Conservation (phyloP, 2,888 invertebrate species). For the Hymenopus coronatus region DNA sequence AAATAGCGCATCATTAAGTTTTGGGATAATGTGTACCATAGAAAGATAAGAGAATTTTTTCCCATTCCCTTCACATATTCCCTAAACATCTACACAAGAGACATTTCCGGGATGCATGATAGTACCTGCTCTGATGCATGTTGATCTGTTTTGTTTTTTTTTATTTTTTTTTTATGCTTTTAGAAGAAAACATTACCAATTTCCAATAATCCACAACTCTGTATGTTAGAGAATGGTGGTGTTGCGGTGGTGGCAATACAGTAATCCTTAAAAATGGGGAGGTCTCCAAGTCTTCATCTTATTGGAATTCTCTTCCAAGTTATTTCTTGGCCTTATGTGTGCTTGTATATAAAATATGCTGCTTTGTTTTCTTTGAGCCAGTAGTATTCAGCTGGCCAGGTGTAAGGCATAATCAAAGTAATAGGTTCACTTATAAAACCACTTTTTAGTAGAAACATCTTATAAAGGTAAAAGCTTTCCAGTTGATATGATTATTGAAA, state of each 20-base stretch:
- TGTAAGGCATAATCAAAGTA: not conserved
- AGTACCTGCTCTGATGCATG: not conserved
- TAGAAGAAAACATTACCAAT: not conserved
- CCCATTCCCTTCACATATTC: not conserved
- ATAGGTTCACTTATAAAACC: too few species aligned
- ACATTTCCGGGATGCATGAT: not conserved
- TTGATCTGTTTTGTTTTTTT: not conserved
- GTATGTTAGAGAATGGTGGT: not conserved
- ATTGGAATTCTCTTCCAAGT: not conserved
- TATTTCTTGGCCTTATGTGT: not conserved
- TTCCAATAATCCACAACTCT: not conserved
- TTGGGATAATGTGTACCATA: not conserved
- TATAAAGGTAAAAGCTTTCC: too few species aligned
- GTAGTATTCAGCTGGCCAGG: not conserved
- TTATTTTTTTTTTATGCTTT: not conserved
- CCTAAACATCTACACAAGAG: not conserved
- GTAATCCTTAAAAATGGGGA: not conserved
- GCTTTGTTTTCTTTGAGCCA: not conserved
- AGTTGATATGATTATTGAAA: too few species aligned
- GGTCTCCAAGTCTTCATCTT: not conserved
- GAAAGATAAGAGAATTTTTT: not conserved
- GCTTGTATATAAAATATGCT: not conserved
- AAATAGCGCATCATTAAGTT: not conserved
- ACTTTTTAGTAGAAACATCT: too few species aligned
- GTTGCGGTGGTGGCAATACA: not conserved